Conservation (phyloP, 2,113 vertebrate species). For the Myotis brandtii region DNA sequence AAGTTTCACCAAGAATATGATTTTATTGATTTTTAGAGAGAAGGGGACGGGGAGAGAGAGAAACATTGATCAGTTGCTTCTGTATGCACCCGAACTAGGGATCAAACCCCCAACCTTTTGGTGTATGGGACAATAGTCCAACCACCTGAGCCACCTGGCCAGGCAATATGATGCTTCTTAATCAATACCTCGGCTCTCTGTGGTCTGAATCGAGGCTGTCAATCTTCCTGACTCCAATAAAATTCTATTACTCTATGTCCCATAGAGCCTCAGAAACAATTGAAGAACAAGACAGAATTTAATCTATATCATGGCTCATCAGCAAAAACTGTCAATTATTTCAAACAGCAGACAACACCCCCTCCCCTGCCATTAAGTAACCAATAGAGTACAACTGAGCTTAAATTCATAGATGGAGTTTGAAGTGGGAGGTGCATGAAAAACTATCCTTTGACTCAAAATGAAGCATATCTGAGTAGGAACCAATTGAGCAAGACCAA, state of each 20-base stretch:
- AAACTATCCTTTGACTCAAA: neutral
- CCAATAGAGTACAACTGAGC: neutral
- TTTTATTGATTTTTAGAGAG: neutral
- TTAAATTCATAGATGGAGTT: neutral
- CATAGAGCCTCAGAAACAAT: neutral
- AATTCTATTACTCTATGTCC: conserved; percentile 17
- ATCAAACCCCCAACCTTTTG: neutral
- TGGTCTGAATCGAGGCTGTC: neutral
- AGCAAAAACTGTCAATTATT: conserved; percentile 41
- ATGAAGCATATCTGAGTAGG: neutral
- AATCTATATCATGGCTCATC: conserved; percentile 36
- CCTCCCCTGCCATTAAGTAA: neutral
- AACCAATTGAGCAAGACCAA: neutral
- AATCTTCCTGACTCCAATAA: conserved; percentile 60
- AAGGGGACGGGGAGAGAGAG: neutral
- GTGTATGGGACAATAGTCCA: neutral
- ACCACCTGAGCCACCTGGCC: neutral
- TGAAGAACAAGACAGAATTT: conserved; percentile 44
- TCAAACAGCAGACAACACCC: neutral
- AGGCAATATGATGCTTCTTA: neutral
- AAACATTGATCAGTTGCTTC: neutral
- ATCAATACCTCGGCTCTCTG: conserved; percentile 20
- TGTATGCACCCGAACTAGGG: neutral
- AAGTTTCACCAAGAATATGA: neutral
- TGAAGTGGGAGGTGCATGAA: neutral